Evolutionary conservation across 2,888 invertebrate genomes (phyloP).

Genomic region (Digitonthophagus gazella): DNA sequence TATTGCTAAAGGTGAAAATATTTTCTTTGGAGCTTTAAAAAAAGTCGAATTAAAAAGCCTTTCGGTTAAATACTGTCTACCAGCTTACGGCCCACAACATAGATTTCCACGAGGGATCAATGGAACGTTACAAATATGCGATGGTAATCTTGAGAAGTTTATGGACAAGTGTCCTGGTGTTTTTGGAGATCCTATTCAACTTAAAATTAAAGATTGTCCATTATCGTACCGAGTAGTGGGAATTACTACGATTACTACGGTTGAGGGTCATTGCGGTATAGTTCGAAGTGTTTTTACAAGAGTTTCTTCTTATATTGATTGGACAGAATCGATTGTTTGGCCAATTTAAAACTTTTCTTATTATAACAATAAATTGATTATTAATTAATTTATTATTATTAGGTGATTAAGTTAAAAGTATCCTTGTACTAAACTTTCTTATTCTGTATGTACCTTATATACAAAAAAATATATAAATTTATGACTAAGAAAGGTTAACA

Average conservation of each 20-base stretch:
- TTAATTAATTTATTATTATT: no score
- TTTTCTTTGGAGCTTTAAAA: constrained; percentile 43
- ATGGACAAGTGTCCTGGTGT: constrained; percentile 54
- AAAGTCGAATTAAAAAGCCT: constrained; percentile 49
- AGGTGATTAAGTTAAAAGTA: no score
- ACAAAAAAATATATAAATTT: no score
- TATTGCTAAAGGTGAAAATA: constrained; percentile 32
- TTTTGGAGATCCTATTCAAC: constrained; percentile 60
- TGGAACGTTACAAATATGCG: constrained; percentile 22
- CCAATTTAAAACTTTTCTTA: no score
- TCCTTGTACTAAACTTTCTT: no score
- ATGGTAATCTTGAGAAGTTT: constrained; percentile 6
- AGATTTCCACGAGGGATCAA: constrained; percentile 13
- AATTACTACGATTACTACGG: constrained; percentile 50
- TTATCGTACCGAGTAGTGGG: constrained; percentile 51
- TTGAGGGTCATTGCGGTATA: constrained; percentile 47
- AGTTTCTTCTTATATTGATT: no score
- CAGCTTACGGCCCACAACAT: no score
- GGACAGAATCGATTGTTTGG: no score
- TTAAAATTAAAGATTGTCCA: constrained; percentile 36
- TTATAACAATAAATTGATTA: no score
- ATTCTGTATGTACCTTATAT: no score
- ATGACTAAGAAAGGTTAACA: no score
- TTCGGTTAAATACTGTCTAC: no score
- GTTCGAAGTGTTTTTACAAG: constrained; percentile 51